Evolutionary conservation across 1,140 invertebrate genomes (phyloP).

Genomic region (Apis cerana): DNA sequence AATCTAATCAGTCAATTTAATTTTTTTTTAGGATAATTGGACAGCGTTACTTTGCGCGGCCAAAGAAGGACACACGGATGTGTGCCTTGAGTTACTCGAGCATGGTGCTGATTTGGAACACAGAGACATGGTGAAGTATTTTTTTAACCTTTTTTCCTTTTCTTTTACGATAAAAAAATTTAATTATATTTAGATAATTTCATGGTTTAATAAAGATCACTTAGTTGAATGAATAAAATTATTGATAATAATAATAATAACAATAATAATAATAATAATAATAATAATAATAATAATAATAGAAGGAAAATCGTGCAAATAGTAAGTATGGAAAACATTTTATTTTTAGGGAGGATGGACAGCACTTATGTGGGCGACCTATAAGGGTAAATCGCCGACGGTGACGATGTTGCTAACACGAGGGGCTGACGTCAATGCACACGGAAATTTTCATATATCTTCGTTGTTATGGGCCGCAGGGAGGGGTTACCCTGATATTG

Average conservation of each 20-base stretch:
- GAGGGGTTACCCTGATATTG: conserved; percentile 92
- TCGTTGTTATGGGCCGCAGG: conserved; percentile 97
- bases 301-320: neutral
- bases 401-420: conserved; percentile 91
- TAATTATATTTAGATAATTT: neutral
- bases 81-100: conserved; percentile 92
- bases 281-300: too few relatives aligned
- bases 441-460: conserved; percentile 97
- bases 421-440: conserved; percentile 96
- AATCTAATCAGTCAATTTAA: conserved; percentile 13
- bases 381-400: conserved; percentile 92
- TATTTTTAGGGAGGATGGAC: conserved; percentile 95
- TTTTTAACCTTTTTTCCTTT: neutral
- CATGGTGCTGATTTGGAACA: conserved; percentile 94
- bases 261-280: too few relatives aligned
- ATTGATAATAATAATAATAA: too few relatives aligned
- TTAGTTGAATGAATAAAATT: neutral
- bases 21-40: conserved; percentile 90
- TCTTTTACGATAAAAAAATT: too few relatives aligned
- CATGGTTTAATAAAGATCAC: neutral
- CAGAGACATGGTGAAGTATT: conserved; percentile 91
- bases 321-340: neutral
- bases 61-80: conserved; percentile 92
- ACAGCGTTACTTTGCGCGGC: conserved; percentile 94
- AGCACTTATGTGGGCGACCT: conserved; percentile 98